phyloP scores from a whole-genome alignment of 2,113 vertebrate genomes.

The Coregonus clupeaformis region DNA sequence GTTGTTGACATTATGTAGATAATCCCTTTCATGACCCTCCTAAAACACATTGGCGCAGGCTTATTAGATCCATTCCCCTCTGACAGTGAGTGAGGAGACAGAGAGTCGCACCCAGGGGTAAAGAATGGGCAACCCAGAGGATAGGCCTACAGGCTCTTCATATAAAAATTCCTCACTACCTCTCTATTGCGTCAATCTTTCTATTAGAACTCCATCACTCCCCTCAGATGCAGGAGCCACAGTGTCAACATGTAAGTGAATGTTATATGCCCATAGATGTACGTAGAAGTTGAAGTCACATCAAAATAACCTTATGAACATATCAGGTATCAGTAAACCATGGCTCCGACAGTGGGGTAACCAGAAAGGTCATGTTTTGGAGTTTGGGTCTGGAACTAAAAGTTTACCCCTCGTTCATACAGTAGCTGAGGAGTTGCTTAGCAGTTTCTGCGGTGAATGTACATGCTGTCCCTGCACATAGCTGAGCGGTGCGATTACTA shows the following conservation, averaged over 20 bases:
- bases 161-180: constrained; percentile 54
- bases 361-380: not conserved
- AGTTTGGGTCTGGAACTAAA: constrained; percentile 1
- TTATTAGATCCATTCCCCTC: constrained; percentile 24
- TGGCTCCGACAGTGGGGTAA: not conserved
- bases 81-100: constrained; percentile 5
- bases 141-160: not conserved
- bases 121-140: constrained; percentile 17
- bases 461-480: constrained; percentile 38
- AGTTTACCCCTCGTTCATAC: constrained; percentile 41
- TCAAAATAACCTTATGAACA: too few relatives aligned
- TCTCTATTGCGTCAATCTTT: constrained; percentile 26
- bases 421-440: not conserved
- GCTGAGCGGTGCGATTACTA: constrained; percentile 48
- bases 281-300: too few relatives aligned
- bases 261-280: not conserved
- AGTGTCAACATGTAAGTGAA: not conserved
- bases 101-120: constrained; percentile 26
- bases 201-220: constrained; percentile 9
- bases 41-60: constrained; percentile 14
- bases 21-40: not conserved
- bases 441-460: constrained; percentile 15
- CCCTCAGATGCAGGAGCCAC: constrained; percentile 17
- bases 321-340: too few relatives aligned
- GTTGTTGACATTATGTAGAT: not conserved